These are phyloP conservation scores for Plebejus melissa DNA, from an alignment of 2,888 invertebrate species.

Conservation along the genomic window DNA sequence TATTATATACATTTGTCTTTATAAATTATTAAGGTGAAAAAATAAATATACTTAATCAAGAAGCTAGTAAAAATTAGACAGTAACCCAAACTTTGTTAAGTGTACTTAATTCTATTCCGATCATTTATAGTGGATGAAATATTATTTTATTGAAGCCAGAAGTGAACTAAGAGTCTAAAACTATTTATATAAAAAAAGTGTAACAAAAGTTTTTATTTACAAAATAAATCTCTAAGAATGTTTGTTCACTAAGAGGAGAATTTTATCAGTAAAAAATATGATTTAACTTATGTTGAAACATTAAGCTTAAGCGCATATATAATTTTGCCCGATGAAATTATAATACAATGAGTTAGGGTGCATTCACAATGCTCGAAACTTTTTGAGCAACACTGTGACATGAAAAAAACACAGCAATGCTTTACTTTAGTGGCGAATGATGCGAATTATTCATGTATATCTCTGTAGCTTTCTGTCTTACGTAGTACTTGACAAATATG, in stretches of 20 bases:
- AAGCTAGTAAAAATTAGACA: slow-evolving; percentile 7
- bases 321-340: not conserved
- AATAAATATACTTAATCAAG: slow-evolving; percentile 4
- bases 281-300: not conserved
- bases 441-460: no score
- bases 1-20: not conserved
- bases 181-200: not conserved
- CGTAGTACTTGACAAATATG: not conserved
- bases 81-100: not conserved
- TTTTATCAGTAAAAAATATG: not conserved
- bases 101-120: not conserved
- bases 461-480: not conserved
- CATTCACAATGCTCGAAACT: not conserved
- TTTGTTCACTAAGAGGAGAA: not conserved
- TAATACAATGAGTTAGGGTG: not conserved
- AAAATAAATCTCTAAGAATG: not conserved
- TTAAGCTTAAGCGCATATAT: not conserved
- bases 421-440: not conserved
- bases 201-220: not conserved
- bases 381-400: not conserved
- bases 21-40: not conserved
- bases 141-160: not conserved
- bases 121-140: not conserved
- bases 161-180: not conserved
- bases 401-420: not conserved